A percentile compares a stretch with the other conserved stretches of the same genome.
Conservation (phyloP, 2,113 vertebrate genomes). For the Zosterops pallidus region DNA sequence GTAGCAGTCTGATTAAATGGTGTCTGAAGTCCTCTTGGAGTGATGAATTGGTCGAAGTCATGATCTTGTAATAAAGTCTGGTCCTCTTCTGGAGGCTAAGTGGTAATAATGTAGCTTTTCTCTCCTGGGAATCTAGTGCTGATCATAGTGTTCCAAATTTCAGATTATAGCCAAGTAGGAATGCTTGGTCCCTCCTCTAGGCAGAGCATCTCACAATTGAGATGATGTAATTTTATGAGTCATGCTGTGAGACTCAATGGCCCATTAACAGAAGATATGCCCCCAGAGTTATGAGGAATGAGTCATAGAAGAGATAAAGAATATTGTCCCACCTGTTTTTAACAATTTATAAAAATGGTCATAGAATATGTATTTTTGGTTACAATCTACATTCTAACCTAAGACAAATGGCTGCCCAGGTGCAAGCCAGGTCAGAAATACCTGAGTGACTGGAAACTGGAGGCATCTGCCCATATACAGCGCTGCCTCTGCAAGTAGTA, state of each 20-base stretch:
- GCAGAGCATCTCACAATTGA: not conserved
- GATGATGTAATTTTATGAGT: not conserved
- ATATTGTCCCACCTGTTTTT: not conserved
- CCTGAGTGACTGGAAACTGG: not conserved
- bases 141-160: fast-evolving
- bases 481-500: not conserved
- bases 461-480: fast-evolving
- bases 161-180: not conserved
- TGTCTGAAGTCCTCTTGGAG: not conserved
- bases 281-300: not conserved
- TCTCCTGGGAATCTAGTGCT: not conserved
- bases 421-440: not conserved
- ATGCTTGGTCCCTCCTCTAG: not conserved
- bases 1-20: not conserved
- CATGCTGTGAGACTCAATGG: not conserved
- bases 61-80: not conserved
- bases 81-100: not conserved
- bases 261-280: not conserved
- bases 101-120: not conserved
- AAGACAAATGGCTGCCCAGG: not conserved
- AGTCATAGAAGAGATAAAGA: not conserved
- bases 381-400: too few species aligned
- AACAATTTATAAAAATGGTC: not conserved
- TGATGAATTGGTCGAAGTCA: fast-evolving
- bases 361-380: too few species aligned